Evolutionary conservation across 2,888 invertebrate species (phyloP).

Genomic region (Drosophila helvetica): DNA sequence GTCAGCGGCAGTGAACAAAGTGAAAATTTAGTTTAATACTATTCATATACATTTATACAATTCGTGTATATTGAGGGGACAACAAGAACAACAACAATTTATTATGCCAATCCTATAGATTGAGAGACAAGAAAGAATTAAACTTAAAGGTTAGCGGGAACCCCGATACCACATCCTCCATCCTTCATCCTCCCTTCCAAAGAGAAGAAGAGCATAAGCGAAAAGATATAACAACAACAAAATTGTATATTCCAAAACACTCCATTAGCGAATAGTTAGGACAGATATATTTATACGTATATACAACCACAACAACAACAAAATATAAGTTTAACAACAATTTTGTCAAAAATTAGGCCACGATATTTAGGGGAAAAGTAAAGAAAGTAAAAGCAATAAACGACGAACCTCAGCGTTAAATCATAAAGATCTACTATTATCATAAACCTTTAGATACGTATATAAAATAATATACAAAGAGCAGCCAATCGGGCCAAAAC

Average conservation of each 20-base stretch:
- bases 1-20: conserved; percentile 8
- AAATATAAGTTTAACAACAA: conserved; percentile 54
- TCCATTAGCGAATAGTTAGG: conserved; percentile 80
- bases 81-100: not conserved
- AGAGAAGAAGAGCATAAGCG: conserved; percentile 2
- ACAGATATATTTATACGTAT: conserved; percentile 55
- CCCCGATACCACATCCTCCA: conserved; percentile 2
- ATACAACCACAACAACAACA: conserved; percentile 44
- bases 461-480: conserved; percentile 55
- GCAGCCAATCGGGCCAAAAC: conserved; percentile 25
- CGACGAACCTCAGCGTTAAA: conserved; percentile 76
- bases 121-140: not conserved
- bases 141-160: not conserved
- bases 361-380: conserved; percentile 50
- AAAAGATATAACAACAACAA: conserved; percentile 36
- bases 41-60: conserved; percentile 44
- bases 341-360: conserved; percentile 43
- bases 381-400: conserved; percentile 75
- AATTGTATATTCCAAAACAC: conserved; percentile 76
- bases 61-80: conserved; percentile 38
- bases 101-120: conserved; percentile 1
- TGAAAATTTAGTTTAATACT: conserved; percentile 2
- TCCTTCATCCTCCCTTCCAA: conserved; percentile 11
- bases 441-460: conserved; percentile 41
- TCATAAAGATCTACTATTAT: conserved; percentile 64